Evolutionary conservation across 2,888 invertebrate species (phyloP).

Genomic region (Tiliacea aurago): DNA sequence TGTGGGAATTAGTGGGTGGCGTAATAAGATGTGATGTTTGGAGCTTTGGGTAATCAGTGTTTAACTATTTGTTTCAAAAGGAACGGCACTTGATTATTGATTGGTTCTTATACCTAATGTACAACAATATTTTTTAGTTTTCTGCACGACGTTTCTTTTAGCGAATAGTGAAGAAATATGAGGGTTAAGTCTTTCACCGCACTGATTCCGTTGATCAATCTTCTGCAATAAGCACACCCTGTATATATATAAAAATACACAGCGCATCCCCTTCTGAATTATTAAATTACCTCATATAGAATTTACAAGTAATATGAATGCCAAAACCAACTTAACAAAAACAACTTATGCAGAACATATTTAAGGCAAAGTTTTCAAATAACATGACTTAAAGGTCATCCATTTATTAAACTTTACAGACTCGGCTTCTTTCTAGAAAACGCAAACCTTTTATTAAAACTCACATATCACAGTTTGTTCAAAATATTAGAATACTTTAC

Average conservation of each 20-base stretch:
- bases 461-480: constrained; percentile 17
- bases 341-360: neutral
- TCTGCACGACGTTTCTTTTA: neutral
- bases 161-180: neutral
- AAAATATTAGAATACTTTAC: constrained; percentile 31
- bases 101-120: neutral
- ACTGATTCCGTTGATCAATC: neutral
- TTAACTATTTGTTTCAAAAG: neutral
- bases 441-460: constrained; percentile 27
- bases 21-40: neutral
- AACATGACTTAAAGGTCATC: constrained; percentile 19
- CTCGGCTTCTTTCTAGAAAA: neutral
- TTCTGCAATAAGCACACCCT: neutral
- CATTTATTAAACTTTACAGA: constrained; percentile 12
- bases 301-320: neutral
- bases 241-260: too few relatives aligned
- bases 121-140: neutral
- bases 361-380: constrained; percentile 18
- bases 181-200: neutral
- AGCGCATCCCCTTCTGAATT: too few relatives aligned
- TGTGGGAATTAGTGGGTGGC: too few relatives aligned
- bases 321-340: too few relatives aligned
- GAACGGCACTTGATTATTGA: neutral
- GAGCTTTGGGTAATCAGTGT: constrained; percentile 37
- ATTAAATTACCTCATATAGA: neutral